A percentile compares a stretch with the other conserved stretches of the same genome.
These are phyloP conservation scores for Cygnus olor DNA, from an alignment of 2,797 vertebrate species.

Conservation along the genomic window DNA sequence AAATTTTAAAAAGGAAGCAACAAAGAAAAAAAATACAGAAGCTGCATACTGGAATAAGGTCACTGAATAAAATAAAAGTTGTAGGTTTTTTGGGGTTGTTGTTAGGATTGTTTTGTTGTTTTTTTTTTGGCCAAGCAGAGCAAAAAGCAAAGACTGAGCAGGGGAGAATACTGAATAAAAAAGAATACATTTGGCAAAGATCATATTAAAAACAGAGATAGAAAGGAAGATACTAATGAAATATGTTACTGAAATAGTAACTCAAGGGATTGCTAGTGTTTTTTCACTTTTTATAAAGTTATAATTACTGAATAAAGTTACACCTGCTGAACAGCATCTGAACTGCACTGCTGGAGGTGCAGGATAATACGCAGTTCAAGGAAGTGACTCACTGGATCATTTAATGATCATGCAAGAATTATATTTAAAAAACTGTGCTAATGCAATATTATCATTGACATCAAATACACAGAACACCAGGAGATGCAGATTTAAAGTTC, in stretches of 20 bases:
- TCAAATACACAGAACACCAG: background rate
- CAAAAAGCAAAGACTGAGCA: constrained; percentile 18
- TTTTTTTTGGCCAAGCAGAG: constrained; percentile 19
- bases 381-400: background rate
- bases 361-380: background rate
- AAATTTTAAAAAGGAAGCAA: constrained; percentile 76
- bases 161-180: constrained; percentile 20
- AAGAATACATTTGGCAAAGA: constrained; percentile 48
- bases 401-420: constrained; percentile 28
- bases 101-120: background rate
- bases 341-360: background rate
- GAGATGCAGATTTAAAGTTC: background rate
- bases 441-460: background rate
- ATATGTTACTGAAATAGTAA: background rate
- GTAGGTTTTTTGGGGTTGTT: constrained; percentile 11
- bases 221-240: constrained; percentile 20
- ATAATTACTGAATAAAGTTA: background rate
- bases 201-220: background rate
- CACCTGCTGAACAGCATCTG: background rate
- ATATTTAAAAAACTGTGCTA: background rate
- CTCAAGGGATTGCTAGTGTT: background rate
- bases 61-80: constrained; percentile 70
- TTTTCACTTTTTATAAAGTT: constrained; percentile 47
- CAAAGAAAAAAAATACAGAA: constrained; percentile 12
- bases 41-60: constrained; percentile 62